Conservation (phyloP, 2,113 vertebrate species). For the Neopipo cinnamomea region DNA sequence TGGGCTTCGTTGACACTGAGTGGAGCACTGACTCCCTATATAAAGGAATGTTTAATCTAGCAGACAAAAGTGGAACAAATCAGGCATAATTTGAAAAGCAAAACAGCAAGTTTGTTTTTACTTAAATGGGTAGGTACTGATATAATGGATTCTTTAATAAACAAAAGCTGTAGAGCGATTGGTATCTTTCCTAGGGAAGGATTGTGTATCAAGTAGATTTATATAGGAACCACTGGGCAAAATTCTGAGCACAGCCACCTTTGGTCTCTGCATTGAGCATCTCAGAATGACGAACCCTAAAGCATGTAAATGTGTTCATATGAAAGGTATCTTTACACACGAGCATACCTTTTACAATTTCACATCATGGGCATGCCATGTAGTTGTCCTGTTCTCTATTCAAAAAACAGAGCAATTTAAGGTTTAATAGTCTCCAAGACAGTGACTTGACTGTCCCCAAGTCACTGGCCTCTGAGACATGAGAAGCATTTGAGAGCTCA, state of each 20-base stretch:
- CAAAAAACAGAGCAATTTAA: not conserved
- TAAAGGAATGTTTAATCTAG: conserved; percentile 13
- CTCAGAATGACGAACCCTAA: not conserved
- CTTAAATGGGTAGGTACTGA: not conserved
- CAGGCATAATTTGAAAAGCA: not conserved
- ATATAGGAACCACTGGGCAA: not conserved
- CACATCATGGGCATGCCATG: not conserved
- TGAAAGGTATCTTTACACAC: not conserved
- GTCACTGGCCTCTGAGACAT: not conserved
- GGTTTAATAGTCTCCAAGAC: not conserved
- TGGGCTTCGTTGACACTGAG: not conserved
- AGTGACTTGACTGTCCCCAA: too few species aligned
- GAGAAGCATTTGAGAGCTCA: not conserved
- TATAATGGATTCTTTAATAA: not conserved
- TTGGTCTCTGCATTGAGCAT: not conserved
- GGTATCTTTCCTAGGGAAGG: not conserved
- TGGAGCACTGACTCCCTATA: not conserved
- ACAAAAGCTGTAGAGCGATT: not conserved
- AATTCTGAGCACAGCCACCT: not conserved
- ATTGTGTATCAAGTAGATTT: not conserved
- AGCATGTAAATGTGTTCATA: not conserved
- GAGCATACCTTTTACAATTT: not conserved
- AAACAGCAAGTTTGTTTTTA: not conserved
- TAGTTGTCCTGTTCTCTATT: not conserved
- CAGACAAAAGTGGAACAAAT: conserved; percentile 13